Conservation (phyloP, 30 jellyfish, hydroid and myxozoan species). For the Aurelia sp. region DNA sequence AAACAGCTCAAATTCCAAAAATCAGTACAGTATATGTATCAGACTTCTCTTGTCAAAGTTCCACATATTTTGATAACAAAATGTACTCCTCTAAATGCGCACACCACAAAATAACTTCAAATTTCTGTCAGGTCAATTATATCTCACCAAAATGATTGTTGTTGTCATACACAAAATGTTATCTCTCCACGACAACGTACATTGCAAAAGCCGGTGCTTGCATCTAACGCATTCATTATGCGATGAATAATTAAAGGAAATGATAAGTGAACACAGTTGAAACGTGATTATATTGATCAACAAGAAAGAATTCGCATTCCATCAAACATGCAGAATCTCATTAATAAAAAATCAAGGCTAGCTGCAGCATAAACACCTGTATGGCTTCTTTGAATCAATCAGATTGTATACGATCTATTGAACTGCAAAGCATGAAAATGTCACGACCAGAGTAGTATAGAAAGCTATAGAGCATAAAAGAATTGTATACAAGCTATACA, state of each 20-base stretch:
- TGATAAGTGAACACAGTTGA: constrained; percentile 57
- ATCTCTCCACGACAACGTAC: constrained; percentile 10
- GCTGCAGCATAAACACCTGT: constrained; percentile 22
- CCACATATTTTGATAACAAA: neutral
- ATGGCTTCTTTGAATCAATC: neutral
- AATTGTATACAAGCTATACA: too few relatives aligned
- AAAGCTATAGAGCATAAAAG: too few relatives aligned
- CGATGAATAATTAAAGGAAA: constrained; percentile 29
- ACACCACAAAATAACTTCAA: too few relatives aligned
- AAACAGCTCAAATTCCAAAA: too few relatives aligned
- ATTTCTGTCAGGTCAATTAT: too few relatives aligned
- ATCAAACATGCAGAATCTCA: constrained; percentile 6
- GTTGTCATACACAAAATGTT: neutral
- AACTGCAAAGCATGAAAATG: neutral
- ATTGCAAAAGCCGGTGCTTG: constrained; percentile 20
- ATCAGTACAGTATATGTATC: too few relatives aligned
- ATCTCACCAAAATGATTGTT: neutral
- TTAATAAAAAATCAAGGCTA: constrained; percentile 17
- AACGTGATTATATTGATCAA: constrained; percentile 13
- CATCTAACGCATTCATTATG: constrained; percentile 3
- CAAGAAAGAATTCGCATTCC: constrained; percentile 32
- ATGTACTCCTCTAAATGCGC: too few relatives aligned
- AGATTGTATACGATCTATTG: neutral
- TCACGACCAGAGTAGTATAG: neutral
- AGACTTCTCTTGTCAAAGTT: too few relatives aligned